These are phyloP conservation scores for Leucoptera coffeella DNA, from an alignment of 2,888 invertebrate genomes.

Conservation along the genomic window DNA sequence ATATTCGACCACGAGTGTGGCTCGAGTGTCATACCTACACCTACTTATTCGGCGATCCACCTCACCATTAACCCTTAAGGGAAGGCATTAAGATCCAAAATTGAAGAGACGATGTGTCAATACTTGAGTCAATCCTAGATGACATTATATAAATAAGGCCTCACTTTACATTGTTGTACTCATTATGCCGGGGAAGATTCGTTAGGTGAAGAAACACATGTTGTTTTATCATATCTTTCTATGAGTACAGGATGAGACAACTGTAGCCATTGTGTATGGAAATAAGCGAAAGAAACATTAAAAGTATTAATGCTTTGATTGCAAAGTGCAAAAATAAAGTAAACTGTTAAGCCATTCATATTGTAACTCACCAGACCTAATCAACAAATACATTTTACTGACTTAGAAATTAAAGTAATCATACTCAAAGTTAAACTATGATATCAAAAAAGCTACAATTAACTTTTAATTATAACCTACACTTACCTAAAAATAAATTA, in stretches of 20 bases:
- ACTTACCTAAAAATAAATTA: too few species aligned
- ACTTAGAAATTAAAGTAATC: too few species aligned
- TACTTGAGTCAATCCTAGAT: conserved; percentile 14
- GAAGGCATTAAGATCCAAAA: background rate
- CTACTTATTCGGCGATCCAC: conserved; percentile 5
- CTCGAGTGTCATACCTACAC: conserved; percentile 10
- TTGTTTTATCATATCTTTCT: conserved; percentile 37
- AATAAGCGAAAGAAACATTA: too few species aligned
- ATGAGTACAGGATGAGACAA: conserved; percentile 12
- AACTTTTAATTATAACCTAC: too few species aligned
- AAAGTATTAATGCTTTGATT: too few species aligned
- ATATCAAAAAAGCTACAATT: too few species aligned
- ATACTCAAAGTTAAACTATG: too few species aligned
- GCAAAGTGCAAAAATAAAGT: too few species aligned
- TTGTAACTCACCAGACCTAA: too few species aligned
- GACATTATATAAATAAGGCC: conserved; percentile 50
- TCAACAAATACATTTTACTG: too few species aligned
- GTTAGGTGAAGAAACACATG: conserved; percentile 54
- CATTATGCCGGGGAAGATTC: conserved; percentile 47
- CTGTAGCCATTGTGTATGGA: too few species aligned
- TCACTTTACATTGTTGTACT: conserved; percentile 49
- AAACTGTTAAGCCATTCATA: too few species aligned
- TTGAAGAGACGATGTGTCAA: background rate
- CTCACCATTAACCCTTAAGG: background rate
- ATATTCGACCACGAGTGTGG: conserved; percentile 17